phyloP scores from a whole-genome alignment of 2,113 vertebrate species.

The Rallus limicola region DNA sequence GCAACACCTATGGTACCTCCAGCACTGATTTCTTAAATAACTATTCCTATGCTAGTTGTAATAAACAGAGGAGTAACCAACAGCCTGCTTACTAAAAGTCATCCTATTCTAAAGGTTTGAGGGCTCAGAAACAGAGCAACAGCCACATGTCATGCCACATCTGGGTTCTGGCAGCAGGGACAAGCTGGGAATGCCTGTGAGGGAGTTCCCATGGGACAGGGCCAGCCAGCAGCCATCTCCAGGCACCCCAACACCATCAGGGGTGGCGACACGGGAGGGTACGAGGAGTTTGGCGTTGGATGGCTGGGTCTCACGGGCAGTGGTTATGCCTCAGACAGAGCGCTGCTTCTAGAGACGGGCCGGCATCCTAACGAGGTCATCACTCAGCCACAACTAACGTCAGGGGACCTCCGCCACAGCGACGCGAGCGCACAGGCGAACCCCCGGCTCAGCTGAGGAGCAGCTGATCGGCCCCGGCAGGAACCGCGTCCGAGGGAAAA shows the following conservation, averaged over 20 bases:
- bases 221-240: neutral
- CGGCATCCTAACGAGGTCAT: neutral
- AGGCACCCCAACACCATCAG: too few species aligned
- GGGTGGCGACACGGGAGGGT: neutral
- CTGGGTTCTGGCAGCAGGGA: neutral
- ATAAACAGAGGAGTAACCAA: neutral
- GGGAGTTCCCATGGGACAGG: neutral
- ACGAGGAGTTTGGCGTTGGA: accelerated
- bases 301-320: accelerated
- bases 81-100: neutral
- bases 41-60: neutral
- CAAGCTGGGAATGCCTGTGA: neutral
- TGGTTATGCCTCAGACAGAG: neutral
- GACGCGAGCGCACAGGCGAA: neutral
- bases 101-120: neutral
- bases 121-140: neutral
- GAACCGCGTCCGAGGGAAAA: neutral
- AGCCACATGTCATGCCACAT: neutral
- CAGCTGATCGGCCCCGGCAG: neutral
- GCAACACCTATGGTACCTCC: neutral
- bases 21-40: neutral
- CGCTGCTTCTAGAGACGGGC: neutral
- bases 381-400: neutral
- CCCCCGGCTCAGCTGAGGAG: neutral
- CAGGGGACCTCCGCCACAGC: neutral